Evolutionary conservation across 1,140 invertebrate species (phyloP), one percentile per base, ranked within the genome.

Genomic region (Drosophila santomea): DNA sequence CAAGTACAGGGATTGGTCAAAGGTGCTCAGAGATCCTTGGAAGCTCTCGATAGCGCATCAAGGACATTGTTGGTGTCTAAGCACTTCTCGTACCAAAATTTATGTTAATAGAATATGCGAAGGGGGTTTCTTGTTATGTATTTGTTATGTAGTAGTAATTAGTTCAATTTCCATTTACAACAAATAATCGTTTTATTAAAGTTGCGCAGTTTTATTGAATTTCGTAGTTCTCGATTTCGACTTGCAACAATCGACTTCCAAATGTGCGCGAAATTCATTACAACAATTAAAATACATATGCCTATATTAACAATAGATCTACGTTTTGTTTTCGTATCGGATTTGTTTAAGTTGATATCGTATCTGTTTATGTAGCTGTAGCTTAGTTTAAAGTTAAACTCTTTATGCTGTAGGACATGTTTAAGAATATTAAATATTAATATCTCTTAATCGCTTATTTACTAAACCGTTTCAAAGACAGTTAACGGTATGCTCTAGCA

Each of bases 401-500:
- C 58, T 86, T 86, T 89, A 89, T 89, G 84, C 84, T 74, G 64
- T 89, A 89, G 80, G 85, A 89, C 80, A 84, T 79, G 73, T 77
- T 69, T 62, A 80, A 84, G 84, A 89, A 89, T 89, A 89, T 89
- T 89, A 89, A 89, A 89, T 89, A 89, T 89, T 89, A 89, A 89
- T 89, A 89, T 89, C 81, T 89, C 77, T 80, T 78, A 66, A 66
- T 77, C 43, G 60, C 61, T 76, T 76, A 76, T 41, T 14, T 39
- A 58, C 62, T 57, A 47, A 38, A 35, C 32, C 47, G 23, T n/a
- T 54, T 23, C 72, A 43, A 58, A 54, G 48, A 69, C 67, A 41
- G 39, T 56, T 17, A 35, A 20, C n/a, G 36, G 62, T 11, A 32
- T 25, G 64, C 44, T 72, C 61, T 61, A 68, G 73, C 39, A 8